Evolutionary conservation across 2,888 invertebrate genomes (phyloP), one percentile per base, ranked within the genome.

Genomic region (Drosophila nigricruria): DNA sequence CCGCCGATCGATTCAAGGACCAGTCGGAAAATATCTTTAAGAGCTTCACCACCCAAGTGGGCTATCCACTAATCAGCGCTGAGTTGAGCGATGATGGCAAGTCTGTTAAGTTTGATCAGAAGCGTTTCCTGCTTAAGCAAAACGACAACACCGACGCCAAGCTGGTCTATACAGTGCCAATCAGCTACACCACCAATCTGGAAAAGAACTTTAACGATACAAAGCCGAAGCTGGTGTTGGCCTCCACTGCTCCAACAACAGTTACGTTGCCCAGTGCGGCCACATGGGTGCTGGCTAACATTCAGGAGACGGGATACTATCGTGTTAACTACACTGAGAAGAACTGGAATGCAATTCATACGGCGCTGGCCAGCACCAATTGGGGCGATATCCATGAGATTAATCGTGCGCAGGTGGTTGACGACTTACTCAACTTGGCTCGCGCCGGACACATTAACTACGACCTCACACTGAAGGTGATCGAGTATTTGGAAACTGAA

Each of bases 351-450:
- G 78, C 68, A 5, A 91, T 92, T n/a, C 90, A 83, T 30, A 20
- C 64, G 0, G 77, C 82, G 0, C 56, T 81, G 5, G 0, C 32
- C 1, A 23, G 42, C 4, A 40, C 18, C 6, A 79, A 86, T 9
- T 92, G 90, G 88, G 64, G 82, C 38, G 79, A 60, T 4, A 95
- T 97, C 57, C 94, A 95, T 75, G 94, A 94, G 47, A 91, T 95
- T 14, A 96, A 96, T 91, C 94, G 96, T 81, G 97, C 96, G 5
- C 97, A 97, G 93, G 94, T 96, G 27, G 94, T 98, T 14, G 96
- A 98, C 84, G 98, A 98, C 91, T 94, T 96, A 1, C 94, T 96
- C 79, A 95, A 95, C 92, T 94, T 96, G 64, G 97, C 96, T n/a
- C 94, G 96, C 53, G 94, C 95, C n/a, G 94, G 95, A 2, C 81